Base-by-base conservation (phyloP, 2,113 vertebrate species). In the Coreoperca whiteheadi region DNA sequence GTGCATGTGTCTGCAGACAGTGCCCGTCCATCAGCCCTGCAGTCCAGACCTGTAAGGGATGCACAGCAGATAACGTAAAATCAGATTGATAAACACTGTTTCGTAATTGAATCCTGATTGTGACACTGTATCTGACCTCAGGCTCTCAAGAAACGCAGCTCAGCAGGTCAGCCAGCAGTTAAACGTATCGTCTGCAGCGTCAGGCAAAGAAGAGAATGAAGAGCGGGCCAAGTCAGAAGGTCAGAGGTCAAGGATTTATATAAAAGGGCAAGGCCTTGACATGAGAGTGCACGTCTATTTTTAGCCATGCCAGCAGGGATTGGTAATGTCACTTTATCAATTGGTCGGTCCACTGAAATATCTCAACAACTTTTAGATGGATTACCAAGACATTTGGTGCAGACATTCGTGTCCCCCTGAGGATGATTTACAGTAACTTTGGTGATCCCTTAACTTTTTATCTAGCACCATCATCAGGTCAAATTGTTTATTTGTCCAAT, bases 201-300 rank as follows among this genome's bases (percentile, higher is more conserved):
- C 68, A 20, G 63, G 43, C 15, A 37, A 1, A 4, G 32, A 61
- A 11, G 48, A 77, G n/a, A 34, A 10, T 2, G 8, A 32, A 41
- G 32, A 9, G 46, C 1, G 12, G 21, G 25, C 1, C n/a, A 2
- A 10, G 34, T 25, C 69, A 28, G 16, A 60, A 86, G 81, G 86
- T 90, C 66, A 86, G 81, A 67, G 69, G 57, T 77, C 64, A 66
- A 37, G 21, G 30, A 14, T 39, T 21, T 18, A 23, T 20, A 28
- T 30, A 7, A 20, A 46, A 46, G 8, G 6, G 3, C 43, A 63
- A n/a, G 11, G 56, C 4, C 28, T 21, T 2, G 30, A 50, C 16
- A 11, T 48, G 25, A 11, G 12, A 18, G 8, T 32, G 64, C n/a
- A 43, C 0, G 1, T 39, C 12, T 1, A 28, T 28, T 25, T 67